Percentiles rank a stretch among this genome's conserved stretches.
These are phyloP conservation scores for Sturnira hondurensis DNA, from an alignment of 2,113 vertebrate genomes.

Conservation along the genomic window DNA sequence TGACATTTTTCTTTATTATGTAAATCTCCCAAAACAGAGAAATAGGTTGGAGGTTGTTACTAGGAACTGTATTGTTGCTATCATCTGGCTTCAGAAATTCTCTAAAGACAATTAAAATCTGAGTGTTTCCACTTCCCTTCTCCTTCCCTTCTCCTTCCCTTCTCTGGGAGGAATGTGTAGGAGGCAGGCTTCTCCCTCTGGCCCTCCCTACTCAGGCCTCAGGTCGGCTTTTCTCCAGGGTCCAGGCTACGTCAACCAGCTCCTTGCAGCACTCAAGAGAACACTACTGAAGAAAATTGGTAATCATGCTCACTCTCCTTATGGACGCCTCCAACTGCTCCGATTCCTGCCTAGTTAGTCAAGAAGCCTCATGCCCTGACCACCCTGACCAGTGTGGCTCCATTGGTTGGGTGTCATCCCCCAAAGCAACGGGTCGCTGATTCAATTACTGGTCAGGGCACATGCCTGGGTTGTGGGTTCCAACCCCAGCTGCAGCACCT, in stretches of 20 bases:
- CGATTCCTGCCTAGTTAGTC: background rate
- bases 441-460: too few relatives aligned
- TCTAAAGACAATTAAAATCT: background rate
- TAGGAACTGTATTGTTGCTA: background rate
- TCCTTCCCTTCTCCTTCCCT: background rate
- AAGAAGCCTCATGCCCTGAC: background rate
- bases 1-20: background rate
- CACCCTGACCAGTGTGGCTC: too few relatives aligned
- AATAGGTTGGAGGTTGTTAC: background rate
- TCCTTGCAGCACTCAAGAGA: background rate
- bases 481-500: too few relatives aligned
- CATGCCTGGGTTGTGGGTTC: too few relatives aligned
- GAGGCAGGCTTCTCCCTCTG: background rate
- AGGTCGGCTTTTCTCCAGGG: background rate
- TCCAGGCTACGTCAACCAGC: background rate
- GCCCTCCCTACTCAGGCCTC: background rate
- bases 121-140: background rate
- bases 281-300: background rate
- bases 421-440: too few relatives aligned
- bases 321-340: background rate
- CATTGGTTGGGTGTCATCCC: too few relatives aligned
- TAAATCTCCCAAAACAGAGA: background rate
- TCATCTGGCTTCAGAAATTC: background rate
- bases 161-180: background rate
- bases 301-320: background rate